Evolutionary conservation across 2,797 vertebrate species (phyloP).

Genomic region (Cottoperca gobio): DNA sequence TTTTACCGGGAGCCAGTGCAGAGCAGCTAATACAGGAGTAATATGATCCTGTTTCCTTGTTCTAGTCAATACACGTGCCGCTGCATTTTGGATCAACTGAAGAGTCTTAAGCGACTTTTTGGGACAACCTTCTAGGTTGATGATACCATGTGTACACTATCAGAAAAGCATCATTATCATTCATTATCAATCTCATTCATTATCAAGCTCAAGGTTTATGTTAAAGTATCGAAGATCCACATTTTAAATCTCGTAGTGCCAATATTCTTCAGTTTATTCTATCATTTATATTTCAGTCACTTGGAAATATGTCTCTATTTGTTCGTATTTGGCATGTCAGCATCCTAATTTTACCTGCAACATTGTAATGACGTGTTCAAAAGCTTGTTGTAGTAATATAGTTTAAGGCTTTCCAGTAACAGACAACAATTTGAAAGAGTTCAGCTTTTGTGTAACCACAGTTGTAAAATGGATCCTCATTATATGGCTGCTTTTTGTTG

Average conservation of each 20-base stretch:
- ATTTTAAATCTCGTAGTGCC: background rate
- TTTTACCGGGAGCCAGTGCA: too few species aligned
- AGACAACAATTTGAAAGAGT: constrained; percentile 45
- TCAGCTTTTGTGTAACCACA: constrained; percentile 60
- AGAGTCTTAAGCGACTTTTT: too few species aligned
- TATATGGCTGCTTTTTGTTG: constrained; percentile 66
- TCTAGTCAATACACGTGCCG: too few species aligned
- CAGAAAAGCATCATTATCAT: background rate
- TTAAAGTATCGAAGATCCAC: background rate
- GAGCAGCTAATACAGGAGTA: too few species aligned
- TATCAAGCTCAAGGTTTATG: background rate
- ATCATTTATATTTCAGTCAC: background rate
- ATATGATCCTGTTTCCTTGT: too few species aligned
- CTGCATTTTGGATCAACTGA: too few species aligned
- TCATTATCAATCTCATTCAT: too few species aligned
- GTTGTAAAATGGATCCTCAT: constrained; percentile 69
- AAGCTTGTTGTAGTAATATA: constrained; percentile 4
- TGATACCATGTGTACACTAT: background rate
- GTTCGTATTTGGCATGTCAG: background rate
- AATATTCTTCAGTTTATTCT: background rate
- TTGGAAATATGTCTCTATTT: background rate
- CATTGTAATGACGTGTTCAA: background rate
- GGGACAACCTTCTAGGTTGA: background rate
- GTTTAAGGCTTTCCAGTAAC: constrained; percentile 54
- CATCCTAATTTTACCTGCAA: background rate